Conservation (phyloP, 2,888 invertebrate species). For the Latrodectus hesperus region DNA sequence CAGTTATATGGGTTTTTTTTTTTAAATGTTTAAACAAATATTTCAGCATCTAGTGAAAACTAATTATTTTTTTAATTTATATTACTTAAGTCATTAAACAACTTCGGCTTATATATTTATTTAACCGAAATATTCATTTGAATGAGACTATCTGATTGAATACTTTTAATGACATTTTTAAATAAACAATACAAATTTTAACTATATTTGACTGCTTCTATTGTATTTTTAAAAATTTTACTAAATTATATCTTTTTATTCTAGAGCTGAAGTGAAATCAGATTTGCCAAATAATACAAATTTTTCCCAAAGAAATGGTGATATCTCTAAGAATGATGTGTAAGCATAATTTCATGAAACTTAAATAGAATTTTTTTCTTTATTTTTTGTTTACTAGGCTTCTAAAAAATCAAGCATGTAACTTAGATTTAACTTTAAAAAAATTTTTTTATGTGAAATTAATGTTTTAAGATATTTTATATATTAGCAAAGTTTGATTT, state of each 20-base stretch:
- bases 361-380: background rate
- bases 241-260: background rate
- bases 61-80: no score
- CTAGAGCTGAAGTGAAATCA: slow-evolving; percentile 35
- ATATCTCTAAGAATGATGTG: slow-evolving; percentile 19
- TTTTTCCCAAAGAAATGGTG: slow-evolving; percentile 40
- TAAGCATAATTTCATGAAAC: slow-evolving; percentile 22
- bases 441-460: no score
- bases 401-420: background rate
- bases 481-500: no score
- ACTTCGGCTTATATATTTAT: background rate
- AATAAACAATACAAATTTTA: background rate
- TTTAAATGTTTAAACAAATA: background rate
- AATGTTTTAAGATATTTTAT: no score
- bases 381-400: background rate
- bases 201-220: background rate
- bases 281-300: slow-evolving; percentile 29
- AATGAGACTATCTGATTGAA: background rate
- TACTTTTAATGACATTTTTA: background rate
- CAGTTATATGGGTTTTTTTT: background rate
- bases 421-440: no score
- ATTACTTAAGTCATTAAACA: background rate
- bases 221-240: background rate
- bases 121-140: background rate
- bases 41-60: background rate